Base-by-base conservation (phyloP, 2,113 vertebrate genomes). In the Hepsetus odoe region DNA sequence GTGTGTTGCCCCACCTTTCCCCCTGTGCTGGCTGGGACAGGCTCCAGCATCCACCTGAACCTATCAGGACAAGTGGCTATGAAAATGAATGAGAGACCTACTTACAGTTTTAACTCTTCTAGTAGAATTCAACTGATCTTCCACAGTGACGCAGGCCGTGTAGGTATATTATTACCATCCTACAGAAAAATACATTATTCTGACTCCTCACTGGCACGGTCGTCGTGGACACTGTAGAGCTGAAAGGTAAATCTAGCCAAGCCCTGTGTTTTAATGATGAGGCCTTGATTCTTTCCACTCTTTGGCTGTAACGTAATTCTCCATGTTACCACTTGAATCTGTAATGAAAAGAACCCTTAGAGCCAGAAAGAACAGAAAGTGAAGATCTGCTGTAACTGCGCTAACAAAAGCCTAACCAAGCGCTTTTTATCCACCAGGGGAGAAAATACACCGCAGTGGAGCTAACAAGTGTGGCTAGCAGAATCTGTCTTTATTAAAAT, bases 401-500 rank as follows among this genome's bases (percentile, higher is more conserved):
- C 22, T 33, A 80, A 80, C 62, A 82, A 79, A 82, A 76, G 75
- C 22, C 46, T 2, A 20, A n/a, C 42, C 22, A 40, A 40, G 40
- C 28, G 1, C 70, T 56, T 82, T 77, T 79, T 44, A 82, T 83
- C 74, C 49, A 9, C n/a, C 11, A 0, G 24, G 30, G 8, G 20
- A 55, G 28, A 53, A 35, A 55, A 69, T 55, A 67, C 26, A 13
- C 22, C 22, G 12, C 24, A 0, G 18, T 0, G 11, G 65, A 80
- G 38, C 51, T 85, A 82, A 73, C 58, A 81, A 85, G 80, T 75
- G 55, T 74, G 35, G 38, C 73, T 71, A 74, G 42, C 49, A 26
- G 68, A 84, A 75, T 87, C 75, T 20, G 24, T 72, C 80, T 83
- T 77, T 81, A 84, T 81, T 85, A 85, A 82, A 82, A 82, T 82